Base-by-base conservation (phyloP, 2,113 vertebrate species). In the Machaerirhynchus nigripectus region DNA sequence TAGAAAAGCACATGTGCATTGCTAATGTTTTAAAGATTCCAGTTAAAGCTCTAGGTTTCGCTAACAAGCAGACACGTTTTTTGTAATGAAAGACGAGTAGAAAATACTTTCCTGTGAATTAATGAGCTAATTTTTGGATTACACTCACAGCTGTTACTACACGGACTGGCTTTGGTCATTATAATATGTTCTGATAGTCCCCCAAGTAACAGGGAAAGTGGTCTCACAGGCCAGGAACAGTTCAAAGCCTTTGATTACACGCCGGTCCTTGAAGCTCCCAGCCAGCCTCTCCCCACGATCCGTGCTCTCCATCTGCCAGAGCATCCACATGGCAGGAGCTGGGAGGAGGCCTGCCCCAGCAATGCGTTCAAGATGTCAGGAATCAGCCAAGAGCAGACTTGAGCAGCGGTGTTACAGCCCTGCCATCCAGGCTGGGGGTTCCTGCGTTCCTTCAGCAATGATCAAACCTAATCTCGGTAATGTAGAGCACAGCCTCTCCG, bases 311-410 rank as follows among this genome's bases (percentile, higher is more conserved):
- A 35, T 95, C 95, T 91, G 90, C 88, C 26, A 75, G 71, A 92
- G 92, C 93, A 91, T 83, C 89, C 96, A 95, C 96, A 97, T 96
- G 98, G 97, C 98, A 97, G 97, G 92, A 92, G 96, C 97, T 97
- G 79, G 89, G 67, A 97, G 94, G 93, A 93, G 79, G 79, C 82
- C 49, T 83, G 95, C 94, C 67, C 28, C 80, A 94, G 96, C 97
- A 98, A 98, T 98, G 96, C 89, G 47, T 98, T 98, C 98, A 98
- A 98, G 98, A 98, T 98, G 98, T 97, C 97, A 96, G 97, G 96
- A 98, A 97, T 97, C 98, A 98, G 96, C 97, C 92, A 96, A 96
- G 93, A 96, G 97, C 97, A 97, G 97, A 95, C 96, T 71, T 82
- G 95, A 95, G 93, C 97, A 97, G 81, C 37, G 42, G 22, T 65